These are phyloP conservation scores for Synergus japonicus DNA, from an alignment of 2,888 invertebrate species.

Conservation along the genomic window DNA sequence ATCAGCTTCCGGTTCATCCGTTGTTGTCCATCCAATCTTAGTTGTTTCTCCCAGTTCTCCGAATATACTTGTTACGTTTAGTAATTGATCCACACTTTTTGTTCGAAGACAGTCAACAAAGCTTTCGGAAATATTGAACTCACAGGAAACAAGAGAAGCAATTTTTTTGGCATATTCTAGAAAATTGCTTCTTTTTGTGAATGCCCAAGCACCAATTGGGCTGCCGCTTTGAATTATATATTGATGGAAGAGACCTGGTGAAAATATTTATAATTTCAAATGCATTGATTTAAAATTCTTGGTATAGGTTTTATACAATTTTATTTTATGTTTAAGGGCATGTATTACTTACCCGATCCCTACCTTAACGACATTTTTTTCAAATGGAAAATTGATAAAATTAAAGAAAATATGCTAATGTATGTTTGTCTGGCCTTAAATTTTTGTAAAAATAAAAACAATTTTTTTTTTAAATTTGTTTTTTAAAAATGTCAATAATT, in stretches of 20 bases:
- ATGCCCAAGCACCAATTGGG: slow-evolving; percentile 7
- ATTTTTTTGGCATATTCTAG: slow-evolving; percentile 45
- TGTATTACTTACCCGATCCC: too few species aligned
- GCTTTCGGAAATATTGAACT: neutral
- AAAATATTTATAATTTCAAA: neutral
- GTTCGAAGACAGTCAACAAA: neutral
- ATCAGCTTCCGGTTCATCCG: slow-evolving; percentile 49
- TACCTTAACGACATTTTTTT: too few species aligned
- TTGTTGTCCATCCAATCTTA: slow-evolving; percentile 23
- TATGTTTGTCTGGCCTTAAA: too few species aligned
- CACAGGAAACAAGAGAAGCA: neutral
- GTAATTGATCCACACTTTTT: neutral
- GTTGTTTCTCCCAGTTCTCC: neutral
- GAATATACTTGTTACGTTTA: neutral
- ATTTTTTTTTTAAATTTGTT: too few species aligned
- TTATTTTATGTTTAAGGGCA: too few species aligned
- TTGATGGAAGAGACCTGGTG: slow-evolving; percentile 14
- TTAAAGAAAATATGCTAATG: too few species aligned
- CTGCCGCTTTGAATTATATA: slow-evolving; percentile 28
- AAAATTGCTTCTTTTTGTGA: slow-evolving; percentile 42
- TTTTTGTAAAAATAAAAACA: too few species aligned
- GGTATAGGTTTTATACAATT: too few species aligned
- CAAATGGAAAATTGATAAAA: too few species aligned
- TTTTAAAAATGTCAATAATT: too few species aligned
- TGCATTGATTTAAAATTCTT: too few species aligned